Percentiles rank a stretch among this genome's conserved stretches.
Conservation (phyloP, 2,113 vertebrate species). For the Canis aureus region DNA sequence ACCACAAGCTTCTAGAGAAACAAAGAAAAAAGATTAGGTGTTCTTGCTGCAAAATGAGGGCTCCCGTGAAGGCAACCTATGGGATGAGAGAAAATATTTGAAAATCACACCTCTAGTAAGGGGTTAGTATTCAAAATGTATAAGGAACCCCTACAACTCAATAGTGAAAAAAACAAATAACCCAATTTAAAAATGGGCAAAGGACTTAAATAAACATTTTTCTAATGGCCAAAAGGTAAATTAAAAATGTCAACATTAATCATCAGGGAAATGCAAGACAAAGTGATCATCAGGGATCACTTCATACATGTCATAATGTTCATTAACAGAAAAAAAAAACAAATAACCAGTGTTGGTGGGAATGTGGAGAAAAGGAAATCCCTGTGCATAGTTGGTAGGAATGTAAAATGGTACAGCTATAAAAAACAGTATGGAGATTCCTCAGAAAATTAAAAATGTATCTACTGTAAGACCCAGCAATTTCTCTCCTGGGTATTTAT, state of each 20-base stretch:
- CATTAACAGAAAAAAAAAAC: background rate
- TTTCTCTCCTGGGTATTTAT: background rate
- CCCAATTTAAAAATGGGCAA: background rate
- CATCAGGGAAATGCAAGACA: background rate
- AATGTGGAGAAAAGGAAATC: background rate
- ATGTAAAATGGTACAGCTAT: background rate
- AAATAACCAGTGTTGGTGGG: background rate
- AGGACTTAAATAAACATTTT: background rate
- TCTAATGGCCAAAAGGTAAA: background rate
- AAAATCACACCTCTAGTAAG: background rate
- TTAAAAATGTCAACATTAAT: background rate
- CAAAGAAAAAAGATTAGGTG: background rate
- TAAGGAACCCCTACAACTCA: background rate
- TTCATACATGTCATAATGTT: background rate
- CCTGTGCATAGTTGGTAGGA: background rate
- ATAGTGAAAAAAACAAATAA: slow-evolving; percentile 13
- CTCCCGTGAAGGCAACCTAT: background rate
- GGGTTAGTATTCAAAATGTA: background rate
- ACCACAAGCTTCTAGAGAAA: background rate
- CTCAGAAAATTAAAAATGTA: background rate
- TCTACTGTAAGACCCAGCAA: background rate
- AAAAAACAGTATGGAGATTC: background rate
- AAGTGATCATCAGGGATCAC: background rate
- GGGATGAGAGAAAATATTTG: background rate
- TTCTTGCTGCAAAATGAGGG: background rate